Percentiles rank a stretch among this genome's conserved stretches.
These are phyloP conservation scores for Bimastos eiseni DNA, from an alignment of 2,888 invertebrate species.

Conservation along the genomic window DNA sequence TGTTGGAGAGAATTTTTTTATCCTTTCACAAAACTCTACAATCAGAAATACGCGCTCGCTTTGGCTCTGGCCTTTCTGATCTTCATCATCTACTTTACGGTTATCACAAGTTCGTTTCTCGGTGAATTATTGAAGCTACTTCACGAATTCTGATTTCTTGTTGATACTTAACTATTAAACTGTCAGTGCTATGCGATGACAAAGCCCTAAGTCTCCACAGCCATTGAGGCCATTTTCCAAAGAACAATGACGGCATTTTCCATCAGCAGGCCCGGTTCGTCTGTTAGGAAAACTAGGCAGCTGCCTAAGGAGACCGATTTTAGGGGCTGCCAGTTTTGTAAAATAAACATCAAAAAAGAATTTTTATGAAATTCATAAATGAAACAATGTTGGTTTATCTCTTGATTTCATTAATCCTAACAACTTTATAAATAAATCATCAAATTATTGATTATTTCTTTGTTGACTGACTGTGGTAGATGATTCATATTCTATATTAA, in stretches of 20 bases:
- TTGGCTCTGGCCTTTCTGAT: slow-evolving; percentile 28
- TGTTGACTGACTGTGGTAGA: too few relatives aligned
- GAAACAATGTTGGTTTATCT: too few relatives aligned
- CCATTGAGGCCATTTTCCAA: not conserved
- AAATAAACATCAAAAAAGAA: too few relatives aligned
- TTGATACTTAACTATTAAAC: not conserved
- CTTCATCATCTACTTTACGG: slow-evolving; percentile 33
- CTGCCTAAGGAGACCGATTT: too few relatives aligned
- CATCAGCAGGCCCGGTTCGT: too few relatives aligned
- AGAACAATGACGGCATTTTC: not conserved
- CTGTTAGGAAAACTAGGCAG: too few relatives aligned
- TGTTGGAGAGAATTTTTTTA: slow-evolving; percentile 43
- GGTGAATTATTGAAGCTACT: not conserved
- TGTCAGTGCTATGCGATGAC: not conserved
- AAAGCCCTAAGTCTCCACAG: not conserved
- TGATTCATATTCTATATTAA: too few relatives aligned
- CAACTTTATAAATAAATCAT: too few relatives aligned
- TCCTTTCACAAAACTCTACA: slow-evolving; percentile 37
- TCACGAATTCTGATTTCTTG: not conserved
- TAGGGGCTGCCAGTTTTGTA: too few relatives aligned
- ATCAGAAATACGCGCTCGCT: slow-evolving; percentile 29
- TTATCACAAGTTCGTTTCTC: slow-evolving; percentile 33
- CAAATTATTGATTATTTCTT: too few relatives aligned
- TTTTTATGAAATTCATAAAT: too few relatives aligned
- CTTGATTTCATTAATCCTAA: too few relatives aligned